Base-by-base conservation (phyloP, 2,113 vertebrate genomes). In the Urocolius indicus region DNA sequence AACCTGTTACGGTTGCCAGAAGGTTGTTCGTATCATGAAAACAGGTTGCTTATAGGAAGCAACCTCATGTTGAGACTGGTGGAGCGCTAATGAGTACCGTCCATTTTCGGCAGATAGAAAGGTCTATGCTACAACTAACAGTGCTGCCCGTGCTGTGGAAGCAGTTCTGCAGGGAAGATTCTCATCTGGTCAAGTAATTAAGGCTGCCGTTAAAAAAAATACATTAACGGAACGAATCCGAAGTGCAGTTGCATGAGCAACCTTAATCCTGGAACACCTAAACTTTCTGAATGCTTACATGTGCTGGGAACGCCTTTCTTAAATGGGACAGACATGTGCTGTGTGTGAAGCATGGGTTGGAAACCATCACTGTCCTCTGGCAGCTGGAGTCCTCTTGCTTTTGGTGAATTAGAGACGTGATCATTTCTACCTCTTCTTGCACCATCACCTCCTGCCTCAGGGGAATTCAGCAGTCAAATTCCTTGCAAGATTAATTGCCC, bases 301-400 rank as follows among this genome's bases (percentile, higher is more conserved):
- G 0, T 12, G 17, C 26, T 65, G 69, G 18, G 72, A 23, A 41
- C 0, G 0, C 13, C 18, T 46, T 65, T 69, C 36, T 69, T 54
- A 55, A 22, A 14, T 0, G 3, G 11, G 4, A 65, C 23, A 5
- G 13, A 22, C 18, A 1, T 13, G 5, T 23, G 11, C 36, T 2
- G 0, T 11, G 6, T 62, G 13, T 18, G 71, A 77, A 3, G 18
- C 1, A 0, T 4, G 4, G 11, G 13, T 2, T 54, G 57, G 48
- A 63, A 89, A 32, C 71, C 45, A 15, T 43, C 3, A 5, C 23
- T 0, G 0, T 36, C 20, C 32, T 75, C 87, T 55, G 52, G 16
- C 19, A 59, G n/a, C 21, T 6, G 52, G 9, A 75, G 14, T 41
- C 23, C 24, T 84, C 57, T 61, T 69, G 41, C 27, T 75, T 91